phyloP scores from a whole-genome alignment of 2,888 invertebrate species.

The Polyommatus icarus region DNA sequence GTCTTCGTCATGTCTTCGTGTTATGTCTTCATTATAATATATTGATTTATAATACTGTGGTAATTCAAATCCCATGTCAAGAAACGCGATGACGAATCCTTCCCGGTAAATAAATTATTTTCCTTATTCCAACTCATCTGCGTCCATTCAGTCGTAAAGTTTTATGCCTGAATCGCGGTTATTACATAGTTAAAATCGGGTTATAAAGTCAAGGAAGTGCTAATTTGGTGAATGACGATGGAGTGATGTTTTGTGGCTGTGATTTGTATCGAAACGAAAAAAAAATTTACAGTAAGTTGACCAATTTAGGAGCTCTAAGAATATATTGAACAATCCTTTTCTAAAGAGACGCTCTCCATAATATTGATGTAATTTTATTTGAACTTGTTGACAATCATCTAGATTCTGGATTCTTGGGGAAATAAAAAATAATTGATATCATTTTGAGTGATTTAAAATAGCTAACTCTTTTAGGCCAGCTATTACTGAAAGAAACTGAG shows the following conservation, averaged over 20 bases:
- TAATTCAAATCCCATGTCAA: conserved; percentile 14
- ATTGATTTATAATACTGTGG: background rate
- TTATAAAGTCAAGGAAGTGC: background rate
- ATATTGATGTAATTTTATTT: no score
- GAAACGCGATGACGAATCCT: conserved; percentile 34
- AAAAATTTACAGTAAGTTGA: background rate
- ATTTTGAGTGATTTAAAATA: no score
- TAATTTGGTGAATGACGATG: background rate
- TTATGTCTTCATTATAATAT: background rate
- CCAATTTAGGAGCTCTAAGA: background rate
- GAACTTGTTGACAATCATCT: background rate
- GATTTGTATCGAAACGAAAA: conserved; percentile 2
- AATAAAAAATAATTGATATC: no score
- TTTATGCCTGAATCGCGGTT: background rate
- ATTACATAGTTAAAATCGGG: background rate
- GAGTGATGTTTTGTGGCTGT: conserved; percentile 22
- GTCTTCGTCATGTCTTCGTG: background rate
- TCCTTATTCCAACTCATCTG: conserved; percentile 41
- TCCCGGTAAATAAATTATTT: conserved; percentile 45
- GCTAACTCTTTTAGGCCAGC: background rate
- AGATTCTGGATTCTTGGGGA: background rate
- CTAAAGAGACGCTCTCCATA: background rate
- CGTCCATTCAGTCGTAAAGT: conserved; percentile 9
- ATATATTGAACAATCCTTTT: background rate
- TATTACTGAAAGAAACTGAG: background rate